A percentile compares a stretch with the other conserved stretches of the same genome.
Conservation (phyloP, 1,140 invertebrate genomes). For the Acromyrmex charruanus region DNA sequence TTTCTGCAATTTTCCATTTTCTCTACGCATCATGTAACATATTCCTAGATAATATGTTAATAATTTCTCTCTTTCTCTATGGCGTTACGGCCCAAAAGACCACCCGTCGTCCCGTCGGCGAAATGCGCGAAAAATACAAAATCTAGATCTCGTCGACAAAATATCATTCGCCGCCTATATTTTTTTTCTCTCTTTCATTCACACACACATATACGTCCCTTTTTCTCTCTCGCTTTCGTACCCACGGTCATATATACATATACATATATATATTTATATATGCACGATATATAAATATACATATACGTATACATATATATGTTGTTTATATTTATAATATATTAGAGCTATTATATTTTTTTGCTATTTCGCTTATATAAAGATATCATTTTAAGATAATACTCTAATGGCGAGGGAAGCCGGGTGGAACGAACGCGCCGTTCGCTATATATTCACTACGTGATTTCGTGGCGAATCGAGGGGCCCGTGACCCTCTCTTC, state of each 20-base stretch:
- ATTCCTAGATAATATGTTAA: neutral
- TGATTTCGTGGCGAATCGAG: conserved; percentile 69
- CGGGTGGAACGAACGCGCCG: conserved; percentile 79
- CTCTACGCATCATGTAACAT: neutral
- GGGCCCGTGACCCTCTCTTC: conserved; percentile 67
- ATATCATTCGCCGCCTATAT: conserved; percentile 75
- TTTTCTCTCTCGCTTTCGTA: conserved; percentile 34
- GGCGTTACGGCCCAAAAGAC: conserved; percentile 56
- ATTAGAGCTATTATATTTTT: conserved; percentile 74
- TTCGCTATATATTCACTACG: conserved; percentile 67
- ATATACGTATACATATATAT: conserved; percentile 63
- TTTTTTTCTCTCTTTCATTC: conserved; percentile 12
- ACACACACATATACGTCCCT: conserved; percentile 26
- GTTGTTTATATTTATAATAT: conserved; percentile 75
- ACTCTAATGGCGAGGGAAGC: conserved; percentile 82
- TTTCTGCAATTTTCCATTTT: conserved; percentile 47
- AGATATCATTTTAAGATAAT: conserved; percentile 81
- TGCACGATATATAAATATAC: conserved; percentile 74
- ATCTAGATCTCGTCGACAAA: conserved; percentile 84
- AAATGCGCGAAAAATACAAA: conserved; percentile 83
- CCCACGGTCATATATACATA: conserved; percentile 51
- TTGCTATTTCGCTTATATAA: conserved; percentile 83
- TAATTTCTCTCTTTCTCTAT: conserved; percentile 31
- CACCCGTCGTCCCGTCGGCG: conserved; percentile 77
- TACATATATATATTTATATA: conserved; percentile 72